Evolutionary conservation across 2,113 vertebrate genomes (phyloP).

Genomic region (Dipodomys stephensi): DNA sequence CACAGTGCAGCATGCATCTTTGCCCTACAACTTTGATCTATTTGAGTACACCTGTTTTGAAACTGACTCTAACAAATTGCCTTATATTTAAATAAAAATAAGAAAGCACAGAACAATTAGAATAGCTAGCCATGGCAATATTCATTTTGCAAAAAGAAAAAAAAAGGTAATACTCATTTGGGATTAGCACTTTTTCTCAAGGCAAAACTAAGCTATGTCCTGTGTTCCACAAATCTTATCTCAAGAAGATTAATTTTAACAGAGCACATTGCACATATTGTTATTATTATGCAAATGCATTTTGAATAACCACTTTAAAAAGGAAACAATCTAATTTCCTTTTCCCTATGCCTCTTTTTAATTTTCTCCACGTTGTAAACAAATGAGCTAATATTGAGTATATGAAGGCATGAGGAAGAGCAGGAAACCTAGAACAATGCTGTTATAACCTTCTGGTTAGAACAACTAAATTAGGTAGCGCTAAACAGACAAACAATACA

Average conservation of each 20-base stretch:
- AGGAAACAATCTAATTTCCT: constrained; percentile 58
- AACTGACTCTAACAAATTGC: neutral
- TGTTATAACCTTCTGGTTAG: constrained; percentile 55
- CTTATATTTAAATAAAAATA: constrained; percentile 44
- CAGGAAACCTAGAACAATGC: neutral
- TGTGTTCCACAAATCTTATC: constrained; percentile 57
- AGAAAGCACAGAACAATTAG: constrained; percentile 39
- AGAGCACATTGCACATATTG: constrained; percentile 8
- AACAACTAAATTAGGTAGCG: neutral
- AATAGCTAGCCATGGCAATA: neutral
- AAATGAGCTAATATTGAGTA: constrained; percentile 47
- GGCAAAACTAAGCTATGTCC: neutral
- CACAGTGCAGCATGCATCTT: neutral
- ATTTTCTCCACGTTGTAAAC: constrained; percentile 62
- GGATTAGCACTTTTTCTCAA: constrained; percentile 51
- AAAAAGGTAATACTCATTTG: constrained; percentile 7
- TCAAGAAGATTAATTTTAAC: constrained; percentile 67
- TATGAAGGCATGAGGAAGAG: constrained; percentile 42
- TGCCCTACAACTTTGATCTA: neutral
- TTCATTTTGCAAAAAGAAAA: constrained; percentile 1
- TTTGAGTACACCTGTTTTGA: neutral
- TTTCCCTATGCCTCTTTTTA: constrained; percentile 62
- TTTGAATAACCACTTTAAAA: constrained; percentile 56
- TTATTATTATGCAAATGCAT: constrained; percentile 63
- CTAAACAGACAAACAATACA: neutral